Evolutionary conservation across 2,113 vertebrate genomes (phyloP), one percentile per base, ranked within the genome.

Genomic region (Pantherophis guttatus): DNA sequence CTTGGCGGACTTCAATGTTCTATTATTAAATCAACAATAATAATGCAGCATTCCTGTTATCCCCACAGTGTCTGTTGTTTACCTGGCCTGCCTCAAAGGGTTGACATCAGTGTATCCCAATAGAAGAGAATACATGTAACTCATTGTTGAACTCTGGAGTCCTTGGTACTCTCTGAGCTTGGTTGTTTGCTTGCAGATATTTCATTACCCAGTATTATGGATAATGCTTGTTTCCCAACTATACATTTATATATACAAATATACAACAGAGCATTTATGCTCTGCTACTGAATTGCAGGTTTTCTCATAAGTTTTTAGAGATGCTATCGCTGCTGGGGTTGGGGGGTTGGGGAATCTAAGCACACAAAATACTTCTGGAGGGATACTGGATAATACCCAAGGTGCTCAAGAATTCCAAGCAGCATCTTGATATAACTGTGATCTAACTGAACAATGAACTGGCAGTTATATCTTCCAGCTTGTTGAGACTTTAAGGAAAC

Each of bases 341-440:
- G 58, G 7, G 21, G 58, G 8, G 11, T 44, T 44, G 11, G 53
- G 44, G 23, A 39, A n/a, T 58, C 9, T 3, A 59, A 90, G 75
- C 48, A 13, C 12, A 15, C 57, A 62, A 23, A 5, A 19, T 75
- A 85, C 24, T 55, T 55, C 8, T 57, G 50, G n/a, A 50, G 87
- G 39, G 70, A 93, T 48, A 50, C 19, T 93, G 92, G 57, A 29
- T 21, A 33, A 6, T 5, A 33, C 48, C 89, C 89, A 87, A 90
- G 26, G 70, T 92, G 24, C 57, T 91, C 44, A 48, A 86, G 57
- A 86, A 87, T 93, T 50, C 55, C 19, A 86, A 70, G 75, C 89
- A 87, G n/a, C 0, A 0, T 96, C 91, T 94, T 96, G 91, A 95
- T 96, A 75, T 90, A 95, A 96, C 95, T 91, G 96, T 94, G 94